Conservation (phyloP, 2,888 invertebrate genomes). For the Agonopterix alstromeriana region DNA sequence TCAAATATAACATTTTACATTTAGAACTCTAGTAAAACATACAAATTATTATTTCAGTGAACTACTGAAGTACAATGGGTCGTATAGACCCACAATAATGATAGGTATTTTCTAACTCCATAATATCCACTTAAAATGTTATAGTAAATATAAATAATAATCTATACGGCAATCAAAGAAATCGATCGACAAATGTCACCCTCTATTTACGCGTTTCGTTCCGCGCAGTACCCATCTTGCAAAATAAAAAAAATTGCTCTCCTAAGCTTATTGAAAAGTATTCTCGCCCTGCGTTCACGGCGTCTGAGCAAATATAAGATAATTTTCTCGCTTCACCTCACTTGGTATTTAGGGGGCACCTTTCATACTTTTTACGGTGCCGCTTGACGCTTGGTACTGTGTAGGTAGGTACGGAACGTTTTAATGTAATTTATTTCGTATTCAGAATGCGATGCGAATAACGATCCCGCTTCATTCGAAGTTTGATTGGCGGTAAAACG, state of each 20-base stretch:
- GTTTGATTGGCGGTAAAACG: background rate
- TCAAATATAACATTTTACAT: no score
- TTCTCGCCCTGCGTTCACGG: constrained; percentile 74
- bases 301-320: constrained; percentile 76
- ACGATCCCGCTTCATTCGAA: constrained; percentile 2
- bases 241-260: constrained; percentile 65
- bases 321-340: constrained; percentile 74
- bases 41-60: no score
- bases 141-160: no score
- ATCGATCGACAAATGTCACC: constrained; percentile 53
- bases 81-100: no score
- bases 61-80: no score
- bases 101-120: no score
- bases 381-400: constrained; percentile 43
- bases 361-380: constrained; percentile 70
- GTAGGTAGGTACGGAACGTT: constrained; percentile 39
- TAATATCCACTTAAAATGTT: no score
- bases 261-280: constrained; percentile 76
- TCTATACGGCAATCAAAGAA: constrained; percentile 29
- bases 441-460: constrained; percentile 42
- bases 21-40: no score
- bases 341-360: constrained; percentile 75
- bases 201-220: constrained; percentile 65
- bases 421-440: constrained; percentile 71
- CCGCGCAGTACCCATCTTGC: constrained; percentile 52